A percentile compares a stretch with the other conserved stretches of the same genome.
Conservation (phyloP, 2,888 invertebrate species). For the Branchipolynoe longqiensis region DNA sequence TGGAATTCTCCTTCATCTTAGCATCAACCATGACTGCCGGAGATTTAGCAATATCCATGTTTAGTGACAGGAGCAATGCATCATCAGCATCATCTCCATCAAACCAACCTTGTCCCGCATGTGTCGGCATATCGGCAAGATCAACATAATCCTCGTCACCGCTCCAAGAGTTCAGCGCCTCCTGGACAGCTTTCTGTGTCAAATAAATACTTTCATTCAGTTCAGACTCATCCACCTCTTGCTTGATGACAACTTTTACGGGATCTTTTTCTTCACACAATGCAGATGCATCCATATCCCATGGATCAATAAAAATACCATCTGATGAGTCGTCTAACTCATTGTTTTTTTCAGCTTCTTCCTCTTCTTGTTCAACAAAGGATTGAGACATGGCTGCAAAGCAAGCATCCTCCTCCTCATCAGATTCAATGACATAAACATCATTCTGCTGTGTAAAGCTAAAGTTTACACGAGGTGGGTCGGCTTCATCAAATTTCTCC, state of each 20-base stretch:
- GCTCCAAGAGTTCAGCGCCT: constrained; percentile 29
- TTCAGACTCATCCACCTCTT: constrained; percentile 9
- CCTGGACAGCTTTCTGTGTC: constrained; percentile 33
- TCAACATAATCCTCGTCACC: constrained; percentile 22
- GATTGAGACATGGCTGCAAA: constrained; percentile 21
- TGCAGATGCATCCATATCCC: background rate
- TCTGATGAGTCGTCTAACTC: background rate
- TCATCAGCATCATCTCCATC: background rate
- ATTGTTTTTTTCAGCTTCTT: background rate
- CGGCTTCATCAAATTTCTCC: background rate
- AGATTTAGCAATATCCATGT: background rate
- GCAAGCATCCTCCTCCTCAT: constrained; percentile 1
- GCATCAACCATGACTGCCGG: background rate
- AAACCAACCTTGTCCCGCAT: background rate
- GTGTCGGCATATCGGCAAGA: too few relatives aligned
- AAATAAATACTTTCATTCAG: constrained; percentile 12
- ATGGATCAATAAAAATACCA: constrained; percentile 16
- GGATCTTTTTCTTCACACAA: background rate
- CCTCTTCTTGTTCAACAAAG: constrained; percentile 18
- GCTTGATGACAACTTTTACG: background rate
- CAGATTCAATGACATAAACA: constrained; percentile 19
- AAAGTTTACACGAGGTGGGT: background rate
- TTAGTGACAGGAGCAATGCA: background rate
- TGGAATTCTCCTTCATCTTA: background rate
- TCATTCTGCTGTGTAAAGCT: constrained; percentile 11